phyloP scores from a whole-genome alignment of 35 echinoderm and acorn worm genomes.

The Apostichopus californicus region DNA sequence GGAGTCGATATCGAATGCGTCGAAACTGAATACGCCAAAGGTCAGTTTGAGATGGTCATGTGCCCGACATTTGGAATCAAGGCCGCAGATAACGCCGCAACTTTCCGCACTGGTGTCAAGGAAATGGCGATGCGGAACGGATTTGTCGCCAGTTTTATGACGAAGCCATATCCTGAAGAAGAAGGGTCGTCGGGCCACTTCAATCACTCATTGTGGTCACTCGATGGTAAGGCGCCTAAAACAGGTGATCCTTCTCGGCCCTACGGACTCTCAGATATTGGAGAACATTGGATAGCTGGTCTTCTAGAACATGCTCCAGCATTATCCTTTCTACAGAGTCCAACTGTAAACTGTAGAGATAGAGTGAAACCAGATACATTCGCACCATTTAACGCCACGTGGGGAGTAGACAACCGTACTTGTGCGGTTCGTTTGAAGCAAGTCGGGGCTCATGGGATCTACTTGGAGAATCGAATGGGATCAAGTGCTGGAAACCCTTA shows the following conservation, averaged over 20 bases:
- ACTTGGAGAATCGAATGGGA: conserved; percentile 69
- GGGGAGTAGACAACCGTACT: conserved; percentile 71
- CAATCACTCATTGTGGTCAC: conserved; percentile 69
- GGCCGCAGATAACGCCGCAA: conserved; percentile 40
- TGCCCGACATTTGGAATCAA: conserved; percentile 39
- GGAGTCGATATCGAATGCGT: conserved; percentile 70
- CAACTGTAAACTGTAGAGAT: conserved; percentile 56
- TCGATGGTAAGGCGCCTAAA: conserved; percentile 37
- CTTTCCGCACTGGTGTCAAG: conserved; percentile 38
- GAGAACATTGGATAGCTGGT: conserved; percentile 67
- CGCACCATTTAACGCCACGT: conserved; percentile 60
- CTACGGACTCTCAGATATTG: conserved; percentile 49
- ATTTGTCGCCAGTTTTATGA: conserved; percentile 50
- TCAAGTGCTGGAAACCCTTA: conserved; percentile 70
- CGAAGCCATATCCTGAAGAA: conserved; percentile 31
- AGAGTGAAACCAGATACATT: conserved; percentile 52
- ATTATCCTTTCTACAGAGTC: conserved; percentile 39
- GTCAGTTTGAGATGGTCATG: conserved; percentile 46
- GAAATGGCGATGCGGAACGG: conserved; percentile 44
- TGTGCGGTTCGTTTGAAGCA: conserved; percentile 56
- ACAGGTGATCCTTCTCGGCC: conserved; percentile 26
- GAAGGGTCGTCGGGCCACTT: conserved; percentile 42
- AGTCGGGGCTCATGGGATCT: conserved; percentile 39
- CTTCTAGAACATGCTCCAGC: conserved; percentile 63
- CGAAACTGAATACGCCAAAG: conserved; percentile 24